These are phyloP conservation scores for Drosophila colorata DNA, from an alignment of 2,888 invertebrate species.

Conservation along the genomic window DNA sequence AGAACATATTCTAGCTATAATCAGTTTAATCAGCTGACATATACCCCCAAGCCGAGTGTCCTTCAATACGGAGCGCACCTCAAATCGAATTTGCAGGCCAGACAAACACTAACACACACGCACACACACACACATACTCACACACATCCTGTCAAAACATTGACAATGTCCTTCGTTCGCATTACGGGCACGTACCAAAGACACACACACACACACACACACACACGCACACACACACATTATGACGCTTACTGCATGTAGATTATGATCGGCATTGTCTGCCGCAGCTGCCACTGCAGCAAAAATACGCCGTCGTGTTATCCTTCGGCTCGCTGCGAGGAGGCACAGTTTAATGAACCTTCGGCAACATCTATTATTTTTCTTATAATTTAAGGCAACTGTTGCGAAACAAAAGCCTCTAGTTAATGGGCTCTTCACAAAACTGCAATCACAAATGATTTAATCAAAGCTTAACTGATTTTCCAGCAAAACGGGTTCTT, in stretches of 20 bases:
- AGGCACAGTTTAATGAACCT: conserved; percentile 58
- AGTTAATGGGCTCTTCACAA: not conserved
- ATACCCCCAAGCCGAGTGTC: conserved; percentile 16
- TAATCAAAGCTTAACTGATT: not conserved
- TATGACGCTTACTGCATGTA: conserved; percentile 43
- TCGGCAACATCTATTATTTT: conserved; percentile 6
- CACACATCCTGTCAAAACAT: conserved; percentile 25
- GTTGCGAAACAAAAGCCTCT: conserved; percentile 10
- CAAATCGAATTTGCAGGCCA: conserved; percentile 50
- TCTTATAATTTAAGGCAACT: conserved; percentile 26
- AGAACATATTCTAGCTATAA: conserved; percentile 19
- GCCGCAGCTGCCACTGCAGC: conserved; percentile 32
- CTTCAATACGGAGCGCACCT: conserved; percentile 41
- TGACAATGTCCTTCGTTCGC: conserved; percentile 58
- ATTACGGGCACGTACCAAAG: conserved; percentile 59
- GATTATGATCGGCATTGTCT: conserved; percentile 70
- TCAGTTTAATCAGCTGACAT: conserved; percentile 41
- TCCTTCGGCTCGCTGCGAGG: conserved; percentile 33
- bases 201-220: conserved; percentile 10
- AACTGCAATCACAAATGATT: not conserved
- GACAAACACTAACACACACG: conserved; percentile 21
- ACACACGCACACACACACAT: conserved; percentile 17
- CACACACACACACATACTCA: conserved; percentile 5
- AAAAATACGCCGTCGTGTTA: conserved; percentile 33
- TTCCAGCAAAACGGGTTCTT: not conserved